Percentiles rank a stretch among this genome's conserved stretches.
These are phyloP conservation scores for Vanessa tameamea DNA, from an alignment of 1,140 invertebrate genomes.

Conservation along the genomic window DNA sequence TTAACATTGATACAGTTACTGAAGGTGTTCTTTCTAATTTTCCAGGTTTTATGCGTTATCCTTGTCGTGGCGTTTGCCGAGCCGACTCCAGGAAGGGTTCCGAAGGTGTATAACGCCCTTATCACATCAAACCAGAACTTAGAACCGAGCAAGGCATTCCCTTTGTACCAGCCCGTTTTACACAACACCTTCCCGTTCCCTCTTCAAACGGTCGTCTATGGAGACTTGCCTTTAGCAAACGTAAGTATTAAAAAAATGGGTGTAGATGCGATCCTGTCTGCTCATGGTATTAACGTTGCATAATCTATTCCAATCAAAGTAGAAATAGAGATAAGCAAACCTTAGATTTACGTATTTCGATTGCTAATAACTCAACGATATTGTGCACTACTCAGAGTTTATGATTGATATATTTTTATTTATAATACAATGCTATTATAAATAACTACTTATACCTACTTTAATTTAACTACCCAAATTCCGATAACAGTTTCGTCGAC, in stretches of 20 bases:
- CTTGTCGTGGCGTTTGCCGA: constrained; percentile 55
- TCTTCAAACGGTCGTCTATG: constrained; percentile 68
- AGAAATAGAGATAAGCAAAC: too few relatives aligned
- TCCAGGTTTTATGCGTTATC: constrained; percentile 52
- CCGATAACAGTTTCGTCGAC: too few relatives aligned
- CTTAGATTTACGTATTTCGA: too few relatives aligned
- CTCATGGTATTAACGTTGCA: too few relatives aligned
- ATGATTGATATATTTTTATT: too few relatives aligned
- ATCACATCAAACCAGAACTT: constrained; percentile 88
- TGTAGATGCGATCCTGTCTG: background rate
- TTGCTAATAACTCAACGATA: too few relatives aligned
- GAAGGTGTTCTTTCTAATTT: constrained; percentile 21
- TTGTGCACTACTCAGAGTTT: too few relatives aligned
- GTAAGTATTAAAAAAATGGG: constrained; percentile 50
- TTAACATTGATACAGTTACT: background rate
- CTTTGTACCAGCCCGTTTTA: constrained; percentile 85
- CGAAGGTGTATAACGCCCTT: constrained; percentile 88
- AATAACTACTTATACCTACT: too few relatives aligned
- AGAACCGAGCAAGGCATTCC: constrained; percentile 86
- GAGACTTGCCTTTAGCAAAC: constrained; percentile 58
- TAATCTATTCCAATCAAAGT: too few relatives aligned
- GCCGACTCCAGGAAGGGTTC: constrained; percentile 78
- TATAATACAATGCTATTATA: too few relatives aligned
- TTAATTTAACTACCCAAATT: too few relatives aligned
- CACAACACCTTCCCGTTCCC: constrained; percentile 82